Evolutionary conservation across 2,797 vertebrate genomes (phyloP).

Genomic region (Myotis vivesi): DNA sequence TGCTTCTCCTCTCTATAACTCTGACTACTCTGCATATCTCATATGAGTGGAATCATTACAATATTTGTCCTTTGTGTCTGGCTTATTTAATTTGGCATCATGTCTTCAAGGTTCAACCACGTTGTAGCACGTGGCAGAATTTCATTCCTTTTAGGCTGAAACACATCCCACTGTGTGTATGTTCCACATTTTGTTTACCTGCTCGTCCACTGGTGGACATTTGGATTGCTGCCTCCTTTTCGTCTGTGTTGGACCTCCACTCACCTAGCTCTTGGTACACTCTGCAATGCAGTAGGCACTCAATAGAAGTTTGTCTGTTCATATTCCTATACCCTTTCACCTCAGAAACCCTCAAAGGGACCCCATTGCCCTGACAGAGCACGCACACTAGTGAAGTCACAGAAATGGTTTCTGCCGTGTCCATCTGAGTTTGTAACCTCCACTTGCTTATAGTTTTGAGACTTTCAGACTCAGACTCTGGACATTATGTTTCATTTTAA

Average conservation of each 20-base stretch:
- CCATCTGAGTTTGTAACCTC: background rate
- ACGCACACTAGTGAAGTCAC: background rate
- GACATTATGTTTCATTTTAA: background rate
- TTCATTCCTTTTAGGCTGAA: background rate
- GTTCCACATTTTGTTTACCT: background rate
- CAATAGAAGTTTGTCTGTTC: background rate
- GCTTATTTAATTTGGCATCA: background rate
- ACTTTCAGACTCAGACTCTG: background rate
- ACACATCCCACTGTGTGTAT: background rate
- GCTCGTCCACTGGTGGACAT: background rate
- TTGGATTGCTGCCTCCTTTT: background rate
- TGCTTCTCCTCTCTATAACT: background rate
- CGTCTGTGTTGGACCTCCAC: background rate
- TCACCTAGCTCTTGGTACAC: background rate
- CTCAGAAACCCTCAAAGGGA: conserved; percentile 2
- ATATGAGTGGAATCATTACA: background rate
- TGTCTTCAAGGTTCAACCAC: background rate
- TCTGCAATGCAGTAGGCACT: background rate
- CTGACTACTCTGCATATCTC: background rate
- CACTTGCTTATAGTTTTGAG: background rate
- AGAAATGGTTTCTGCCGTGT: background rate
- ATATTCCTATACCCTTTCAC: background rate
- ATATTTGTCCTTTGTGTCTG: background rate
- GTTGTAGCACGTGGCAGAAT: background rate
- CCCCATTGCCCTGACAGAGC: background rate